A percentile compares a stretch with the other conserved stretches of the same genome.
These are phyloP conservation scores for Lysandra bellargus DNA, from an alignment of 2,888 invertebrate species.

Conservation along the genomic window DNA sequence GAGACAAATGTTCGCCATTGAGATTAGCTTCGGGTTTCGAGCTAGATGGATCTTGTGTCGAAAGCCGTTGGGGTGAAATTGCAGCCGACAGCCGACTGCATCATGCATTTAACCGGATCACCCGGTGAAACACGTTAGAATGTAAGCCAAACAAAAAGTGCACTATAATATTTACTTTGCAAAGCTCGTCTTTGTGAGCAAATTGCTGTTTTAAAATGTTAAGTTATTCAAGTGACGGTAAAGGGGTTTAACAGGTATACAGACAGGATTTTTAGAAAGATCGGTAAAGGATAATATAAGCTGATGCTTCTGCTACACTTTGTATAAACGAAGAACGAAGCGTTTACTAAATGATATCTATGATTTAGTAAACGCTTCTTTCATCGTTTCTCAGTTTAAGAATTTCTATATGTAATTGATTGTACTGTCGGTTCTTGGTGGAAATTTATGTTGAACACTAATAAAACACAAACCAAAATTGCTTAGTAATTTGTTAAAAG, in stretches of 20 bases:
- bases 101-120: conserved; percentile 29
- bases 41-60: conserved; percentile 32
- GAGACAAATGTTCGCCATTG: conserved; percentile 52
- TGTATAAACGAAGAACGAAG: neutral
- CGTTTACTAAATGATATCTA: neutral
- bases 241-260: neutral
- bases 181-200: conserved; percentile 2
- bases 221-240: conserved; percentile 9
- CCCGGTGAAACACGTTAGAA: conserved; percentile 12
- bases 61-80: neutral
- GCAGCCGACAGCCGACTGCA: neutral
- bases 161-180: conserved; percentile 27
- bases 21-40: conserved; percentile 37
- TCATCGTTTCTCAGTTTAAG: too few species aligned
- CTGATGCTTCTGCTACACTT: neutral
- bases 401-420: too few species aligned
- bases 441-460: too few species aligned
- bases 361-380: too few species aligned
- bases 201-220: conserved; percentile 13
- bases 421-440: too few species aligned
- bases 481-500: too few species aligned
- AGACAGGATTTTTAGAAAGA: neutral
- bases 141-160: conserved; percentile 11
- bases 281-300: neutral
- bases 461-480: too few species aligned